Evolutionary conservation across 35 echinoderm and acorn worm species (phyloP), one percentile per base, ranked within the genome.

Genomic region (Stichopus chloronotus): DNA sequence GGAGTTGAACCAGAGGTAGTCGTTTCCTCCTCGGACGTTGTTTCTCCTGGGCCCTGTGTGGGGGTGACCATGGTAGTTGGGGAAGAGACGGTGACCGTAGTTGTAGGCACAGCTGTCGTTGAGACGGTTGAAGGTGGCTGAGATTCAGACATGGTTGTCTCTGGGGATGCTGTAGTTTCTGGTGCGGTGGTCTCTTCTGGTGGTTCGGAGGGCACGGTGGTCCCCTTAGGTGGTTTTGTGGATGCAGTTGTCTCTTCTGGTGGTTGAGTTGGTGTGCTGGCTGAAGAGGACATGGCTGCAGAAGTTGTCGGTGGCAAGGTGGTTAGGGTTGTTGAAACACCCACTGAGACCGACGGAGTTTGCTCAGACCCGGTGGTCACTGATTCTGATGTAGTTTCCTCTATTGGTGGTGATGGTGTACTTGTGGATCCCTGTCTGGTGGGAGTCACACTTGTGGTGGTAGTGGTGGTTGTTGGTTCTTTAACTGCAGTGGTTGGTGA

Each of bases 311-410:
- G 78, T 65, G 61, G 11, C 19, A 19, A 11, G 4, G 61, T 65
- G 61, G 7, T 14, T 11, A 9, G 61, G 19, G 61, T 65, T 65
- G 61, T 65, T 10, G 61, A 65, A 65, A 5, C 20, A 52, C 11
- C 25, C 0, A 25, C 8, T 8, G 53, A 8, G 78, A 53, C 53
- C 7, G 78, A 52, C 14, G 78, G 78, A 5, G 10, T 81, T 52
- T 53, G 20, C 53, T 81, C 20, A 25, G 77, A 21, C 9, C 8
- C 14, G 7, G 78, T 81, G 14, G 78, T 52, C 14, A 52, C 24
- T 23, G 12, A n/a, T 25, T 81, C 78, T 81, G 25, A n/a, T 7
- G 78, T 81, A 7, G 78, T 81, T 43, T 81, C 78, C 43, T 81
- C 78, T 81, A 65, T 1, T 65, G 78, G 25, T 81, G 78, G 21